These are phyloP conservation scores for Conger conger DNA, from an alignment of 2,113 vertebrate genomes.

Conservation along the genomic window DNA sequence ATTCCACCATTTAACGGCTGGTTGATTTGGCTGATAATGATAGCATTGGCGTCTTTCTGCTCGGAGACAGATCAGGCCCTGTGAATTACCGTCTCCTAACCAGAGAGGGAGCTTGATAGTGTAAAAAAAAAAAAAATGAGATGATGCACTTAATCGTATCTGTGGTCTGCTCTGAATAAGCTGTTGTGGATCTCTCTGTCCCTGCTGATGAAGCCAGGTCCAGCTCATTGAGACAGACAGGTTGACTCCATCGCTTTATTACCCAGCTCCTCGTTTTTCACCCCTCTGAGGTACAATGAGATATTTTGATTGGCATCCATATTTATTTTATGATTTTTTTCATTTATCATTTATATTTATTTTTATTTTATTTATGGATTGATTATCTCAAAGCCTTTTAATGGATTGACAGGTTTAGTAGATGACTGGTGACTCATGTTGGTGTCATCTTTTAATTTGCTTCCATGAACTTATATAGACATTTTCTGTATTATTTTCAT, in stretches of 20 bases:
- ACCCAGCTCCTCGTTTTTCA: conserved; percentile 63
- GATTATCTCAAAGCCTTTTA: conserved; percentile 5
- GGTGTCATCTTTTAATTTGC: not conserved
- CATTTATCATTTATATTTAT: not conserved
- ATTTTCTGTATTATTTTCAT: not conserved
- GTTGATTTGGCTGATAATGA: conserved; percentile 85
- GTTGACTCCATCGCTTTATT: conserved; percentile 72
- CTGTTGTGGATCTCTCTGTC: conserved; percentile 63
- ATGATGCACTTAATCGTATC: conserved; percentile 74
- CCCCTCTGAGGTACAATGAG: not conserved
- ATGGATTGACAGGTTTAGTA: not conserved
- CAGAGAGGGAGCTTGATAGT: conserved; percentile 45
- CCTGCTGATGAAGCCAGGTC: conserved; percentile 68
- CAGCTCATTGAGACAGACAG: conserved; percentile 70
- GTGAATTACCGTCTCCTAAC: conserved; percentile 70
- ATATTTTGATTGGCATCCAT: conserved; percentile 4
- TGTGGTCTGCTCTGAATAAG: conserved; percentile 69
- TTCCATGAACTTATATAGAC: not conserved
- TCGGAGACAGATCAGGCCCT: conserved; percentile 74
- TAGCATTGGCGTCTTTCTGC: conserved; percentile 76
- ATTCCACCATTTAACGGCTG: conserved; percentile 87
- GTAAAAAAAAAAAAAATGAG: conserved; percentile 49
- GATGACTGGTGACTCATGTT: not conserved
- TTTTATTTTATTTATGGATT: not conserved
- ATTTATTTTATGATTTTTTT: not conserved